These are phyloP conservation scores for Prunella himalayana DNA, from an alignment of 2,113 vertebrate genomes.

Conservation along the genomic window DNA sequence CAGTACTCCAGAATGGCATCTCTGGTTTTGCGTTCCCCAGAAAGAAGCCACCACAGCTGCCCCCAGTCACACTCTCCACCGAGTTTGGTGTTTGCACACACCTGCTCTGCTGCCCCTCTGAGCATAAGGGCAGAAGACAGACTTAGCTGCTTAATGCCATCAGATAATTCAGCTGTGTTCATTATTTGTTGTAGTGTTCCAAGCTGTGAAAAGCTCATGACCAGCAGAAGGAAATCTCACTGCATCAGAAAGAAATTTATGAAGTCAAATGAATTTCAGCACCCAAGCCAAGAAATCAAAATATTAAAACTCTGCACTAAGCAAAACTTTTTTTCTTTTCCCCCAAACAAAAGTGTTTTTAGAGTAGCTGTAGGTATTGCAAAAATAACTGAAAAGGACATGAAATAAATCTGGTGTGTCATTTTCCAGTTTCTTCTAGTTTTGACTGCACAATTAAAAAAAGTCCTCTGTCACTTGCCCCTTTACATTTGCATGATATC, in stretches of 20 bases:
- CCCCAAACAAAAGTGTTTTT: not conserved
- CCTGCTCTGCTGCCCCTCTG: not conserved
- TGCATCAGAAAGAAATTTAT: not conserved
- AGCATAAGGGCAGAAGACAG: not conserved
- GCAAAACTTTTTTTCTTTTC: not conserved
- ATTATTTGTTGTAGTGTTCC: not conserved
- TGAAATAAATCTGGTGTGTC: not conserved
- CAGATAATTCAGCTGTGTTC: not conserved
- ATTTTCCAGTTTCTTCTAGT: not conserved
- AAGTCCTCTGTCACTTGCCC: not conserved
- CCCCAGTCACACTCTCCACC: not conserved
- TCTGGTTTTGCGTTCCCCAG: not conserved
- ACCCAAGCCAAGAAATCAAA: not conserved
- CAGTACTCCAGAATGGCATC: not conserved
- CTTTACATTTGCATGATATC: not conserved
- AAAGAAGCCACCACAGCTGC: not conserved
- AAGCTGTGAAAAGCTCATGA: not conserved
- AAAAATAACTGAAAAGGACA: not conserved
- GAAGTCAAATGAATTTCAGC: not conserved
- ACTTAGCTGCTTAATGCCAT: not conserved
- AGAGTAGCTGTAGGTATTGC: accelerated
- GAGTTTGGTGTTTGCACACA: not conserved
- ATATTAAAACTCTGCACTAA: not conserved
- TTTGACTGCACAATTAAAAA: not conserved
- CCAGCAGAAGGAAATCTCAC: not conserved